Percentiles rank a stretch among this genome's conserved stretches.
phyloP scores from a whole-genome alignment of 2,797 vertebrate genomes.

The Mus minutoides region DNA sequence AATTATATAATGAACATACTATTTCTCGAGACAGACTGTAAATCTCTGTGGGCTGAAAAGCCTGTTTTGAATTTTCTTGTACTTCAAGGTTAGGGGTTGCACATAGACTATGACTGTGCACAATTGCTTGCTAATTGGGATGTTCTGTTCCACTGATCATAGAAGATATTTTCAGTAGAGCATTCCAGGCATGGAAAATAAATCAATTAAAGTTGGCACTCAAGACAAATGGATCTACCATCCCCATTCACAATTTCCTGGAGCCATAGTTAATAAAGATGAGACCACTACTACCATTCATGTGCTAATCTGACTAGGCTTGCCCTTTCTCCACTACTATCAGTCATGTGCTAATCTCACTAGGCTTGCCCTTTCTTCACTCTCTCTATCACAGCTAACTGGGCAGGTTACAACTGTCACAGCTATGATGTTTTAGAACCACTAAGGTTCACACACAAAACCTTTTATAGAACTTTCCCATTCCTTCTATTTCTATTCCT shows the following conservation, averaged over 20 bases:
- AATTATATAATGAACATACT: constrained; percentile 38
- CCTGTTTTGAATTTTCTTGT: constrained; percentile 20
- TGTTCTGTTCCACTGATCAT: neutral
- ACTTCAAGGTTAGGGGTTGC: neutral
- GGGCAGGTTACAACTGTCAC: neutral
- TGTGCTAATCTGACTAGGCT: neutral
- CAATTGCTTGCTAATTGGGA: neutral
- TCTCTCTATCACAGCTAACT: neutral
- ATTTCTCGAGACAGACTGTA: constrained; percentile 33
- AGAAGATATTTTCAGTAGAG: constrained; percentile 11
- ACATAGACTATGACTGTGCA: neutral
- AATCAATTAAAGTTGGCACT: constrained; percentile 10
- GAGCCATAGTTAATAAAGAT: neutral
- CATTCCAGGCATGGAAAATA: neutral
- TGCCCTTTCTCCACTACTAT: neutral
- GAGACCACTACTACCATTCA: neutral
- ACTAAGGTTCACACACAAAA: neutral
- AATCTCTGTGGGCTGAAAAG: neutral
- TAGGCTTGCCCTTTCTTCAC: neutral
- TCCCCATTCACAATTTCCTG: neutral
- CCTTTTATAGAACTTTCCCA: neutral
- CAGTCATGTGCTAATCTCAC: neutral
- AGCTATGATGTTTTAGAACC: neutral
- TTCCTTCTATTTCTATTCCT: neutral
- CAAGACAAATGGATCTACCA: neutral